Evolutionary conservation across 1,140 invertebrate genomes (phyloP), one percentile per base, ranked within the genome.

Genomic region (Notospermus geniculatus): DNA sequence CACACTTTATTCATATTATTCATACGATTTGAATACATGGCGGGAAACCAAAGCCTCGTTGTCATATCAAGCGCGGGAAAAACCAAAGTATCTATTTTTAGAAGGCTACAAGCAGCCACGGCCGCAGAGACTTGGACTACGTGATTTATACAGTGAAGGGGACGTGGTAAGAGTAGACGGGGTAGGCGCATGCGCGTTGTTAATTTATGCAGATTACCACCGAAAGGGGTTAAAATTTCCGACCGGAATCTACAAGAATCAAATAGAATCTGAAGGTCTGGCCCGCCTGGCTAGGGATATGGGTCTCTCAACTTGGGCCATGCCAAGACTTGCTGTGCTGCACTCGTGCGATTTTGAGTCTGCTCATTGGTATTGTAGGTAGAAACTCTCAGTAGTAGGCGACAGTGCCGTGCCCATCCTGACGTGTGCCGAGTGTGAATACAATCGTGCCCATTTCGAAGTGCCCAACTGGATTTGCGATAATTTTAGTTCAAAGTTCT

Each of bases 11-110:
- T 65, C 63, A 15, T 36, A 36, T 36, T 53, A 72, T 30, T 64
- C 70, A 11, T 79, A 70, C 64, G 77, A 79, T 59, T 73, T 71
- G 58, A 77, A 79, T 59, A 72, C 75, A 7, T 79, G 77, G 75
- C 68, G 74, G 23, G 77, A 79, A 59, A 79, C 77, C 1, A 41
- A 54, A 0, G n/a, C 45, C 13, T 79, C 77, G 4, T 22, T 73
- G 25, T 50, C 60, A 19, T 63, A 64, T 17, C 71, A 71, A 22
- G 64, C 62, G 36, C 11, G 54, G 15, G 39, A 74, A 22, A 54
- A 61, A 9, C 25, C 57, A 2, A 59, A 68, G 41, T 64, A 68
- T 13, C 57, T 78, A 7, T 62, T 79, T 32, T 46, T 79, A 9
- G 77, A 79, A 61, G 77, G 77, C 0, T 79, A 79, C 61, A 69